Conservation (phyloP, 2,113 vertebrate species). For the Monarcha castaneiventris region DNA sequence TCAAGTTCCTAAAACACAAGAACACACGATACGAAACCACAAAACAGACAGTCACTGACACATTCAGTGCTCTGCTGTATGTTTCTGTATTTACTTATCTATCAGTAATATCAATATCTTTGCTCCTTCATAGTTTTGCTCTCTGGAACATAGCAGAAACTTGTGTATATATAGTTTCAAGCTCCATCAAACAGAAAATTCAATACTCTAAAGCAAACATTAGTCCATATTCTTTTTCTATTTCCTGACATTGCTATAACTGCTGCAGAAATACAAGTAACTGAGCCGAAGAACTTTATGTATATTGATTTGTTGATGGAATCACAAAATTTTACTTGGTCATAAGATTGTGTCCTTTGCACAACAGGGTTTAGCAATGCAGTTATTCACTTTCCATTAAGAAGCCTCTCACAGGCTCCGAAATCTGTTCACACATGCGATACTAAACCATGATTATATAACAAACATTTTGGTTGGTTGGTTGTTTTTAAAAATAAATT, state of each 20-base stretch:
- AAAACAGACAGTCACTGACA: neutral
- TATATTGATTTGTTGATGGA: neutral
- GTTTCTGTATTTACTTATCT: neutral
- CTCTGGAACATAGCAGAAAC: neutral
- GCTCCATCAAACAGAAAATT: neutral
- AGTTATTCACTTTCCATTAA: neutral
- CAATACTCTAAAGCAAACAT: neutral
- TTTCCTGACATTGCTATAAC: neutral
- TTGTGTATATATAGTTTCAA: neutral
- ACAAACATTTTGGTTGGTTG: neutral
- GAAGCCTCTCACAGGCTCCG: neutral
- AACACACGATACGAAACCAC: neutral
- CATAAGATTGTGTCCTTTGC: neutral
- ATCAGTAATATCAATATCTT: neutral
- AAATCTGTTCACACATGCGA: fast-evolving
- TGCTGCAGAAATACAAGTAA: neutral
- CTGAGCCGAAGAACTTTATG: neutral
- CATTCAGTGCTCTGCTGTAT: neutral
- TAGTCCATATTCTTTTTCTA: neutral
- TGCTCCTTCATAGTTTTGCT: neutral
- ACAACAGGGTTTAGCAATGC: neutral
- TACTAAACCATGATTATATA: neutral
- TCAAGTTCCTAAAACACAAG: neutral
- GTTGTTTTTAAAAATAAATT: neutral
- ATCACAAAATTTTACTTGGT: neutral